Conservation (phyloP, 2,113 vertebrate species). For the Dromiciops gliroides region DNA sequence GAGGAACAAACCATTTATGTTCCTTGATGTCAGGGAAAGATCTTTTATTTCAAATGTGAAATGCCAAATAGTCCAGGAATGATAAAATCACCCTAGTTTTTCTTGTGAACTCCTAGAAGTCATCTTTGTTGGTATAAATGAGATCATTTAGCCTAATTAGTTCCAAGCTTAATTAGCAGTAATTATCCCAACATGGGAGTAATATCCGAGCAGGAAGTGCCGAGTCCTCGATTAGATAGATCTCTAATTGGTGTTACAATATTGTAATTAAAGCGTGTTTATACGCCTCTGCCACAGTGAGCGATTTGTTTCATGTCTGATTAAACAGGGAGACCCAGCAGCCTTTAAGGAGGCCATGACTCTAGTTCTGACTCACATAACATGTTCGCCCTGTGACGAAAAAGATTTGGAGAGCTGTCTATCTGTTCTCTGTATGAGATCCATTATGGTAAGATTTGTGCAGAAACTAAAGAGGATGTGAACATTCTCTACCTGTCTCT, state of each 20-base stretch:
- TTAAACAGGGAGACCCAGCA: slow-evolving; percentile 88
- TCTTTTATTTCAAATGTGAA: slow-evolving; percentile 70
- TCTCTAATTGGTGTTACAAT: slow-evolving; percentile 93
- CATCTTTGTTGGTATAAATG: slow-evolving; percentile 91
- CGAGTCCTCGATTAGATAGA: slow-evolving; percentile 90
- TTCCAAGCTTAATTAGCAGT: slow-evolving; percentile 93
- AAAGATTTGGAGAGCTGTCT: slow-evolving; percentile 36
- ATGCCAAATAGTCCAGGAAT: slow-evolving; percentile 78
- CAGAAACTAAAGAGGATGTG: neutral
- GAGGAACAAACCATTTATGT: neutral
- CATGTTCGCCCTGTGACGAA: slow-evolving; percentile 76
- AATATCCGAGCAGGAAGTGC: slow-evolving; percentile 90
- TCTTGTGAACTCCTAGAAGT: slow-evolving; percentile 87
- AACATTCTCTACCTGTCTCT: neutral
- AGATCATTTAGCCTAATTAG: slow-evolving; percentile 92
- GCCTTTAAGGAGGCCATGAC: slow-evolving; percentile 84
- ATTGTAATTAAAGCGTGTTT: slow-evolving; percentile 92
- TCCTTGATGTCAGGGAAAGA: slow-evolving; percentile 47
- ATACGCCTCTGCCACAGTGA: slow-evolving; percentile 86
- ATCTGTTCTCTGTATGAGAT: neutral
- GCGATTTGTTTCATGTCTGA: slow-evolving; percentile 91
- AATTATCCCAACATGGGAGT: slow-evolving; percentile 93
- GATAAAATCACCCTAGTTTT: slow-evolving; percentile 83
- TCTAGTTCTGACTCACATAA: slow-evolving; percentile 79
- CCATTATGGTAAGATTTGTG: neutral